A percentile compares a stretch with the other conserved stretches of the same genome.
Evolutionary conservation across 2,113 vertebrate genomes (phyloP).

Genomic region (Crocuta crocuta): DNA sequence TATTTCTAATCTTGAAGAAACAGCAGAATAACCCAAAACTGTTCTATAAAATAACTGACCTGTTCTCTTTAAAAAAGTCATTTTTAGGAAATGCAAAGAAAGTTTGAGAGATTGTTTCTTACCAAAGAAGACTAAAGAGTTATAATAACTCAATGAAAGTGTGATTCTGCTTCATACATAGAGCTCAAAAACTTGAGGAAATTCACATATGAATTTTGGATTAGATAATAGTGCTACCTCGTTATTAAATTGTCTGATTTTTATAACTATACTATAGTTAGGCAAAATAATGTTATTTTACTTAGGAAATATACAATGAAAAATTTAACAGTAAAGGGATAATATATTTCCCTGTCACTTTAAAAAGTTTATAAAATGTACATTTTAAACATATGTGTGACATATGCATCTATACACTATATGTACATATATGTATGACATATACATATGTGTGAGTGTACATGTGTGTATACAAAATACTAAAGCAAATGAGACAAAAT

Average conservation of each 20-base stretch:
- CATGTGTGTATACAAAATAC: not conserved
- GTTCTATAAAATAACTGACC: not conserved
- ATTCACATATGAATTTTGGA: not conserved
- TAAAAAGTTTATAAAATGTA: not conserved
- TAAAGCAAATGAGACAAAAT: not conserved
- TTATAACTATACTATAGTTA: not conserved
- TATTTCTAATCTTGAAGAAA: not conserved
- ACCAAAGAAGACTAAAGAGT: not conserved
- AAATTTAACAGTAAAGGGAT: not conserved
- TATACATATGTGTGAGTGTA: not conserved
- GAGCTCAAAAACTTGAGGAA: not conserved
- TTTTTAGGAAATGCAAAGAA: not conserved
- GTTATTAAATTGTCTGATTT: not conserved
- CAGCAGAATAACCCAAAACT: not conserved
- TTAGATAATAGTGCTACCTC: not conserved
- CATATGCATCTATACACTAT: not conserved
- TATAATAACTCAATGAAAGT: not conserved
- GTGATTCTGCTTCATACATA: not conserved
- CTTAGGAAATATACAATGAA: not conserved
- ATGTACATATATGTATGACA: too few species aligned
- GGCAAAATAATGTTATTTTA: not conserved
- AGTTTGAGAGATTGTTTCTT: not conserved
- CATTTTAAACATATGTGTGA: not conserved
- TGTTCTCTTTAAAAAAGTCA: not conserved
- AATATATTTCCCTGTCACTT: not conserved